Conservation (phyloP, 2,797 vertebrate species). For the Cynopterus sphinx region DNA sequence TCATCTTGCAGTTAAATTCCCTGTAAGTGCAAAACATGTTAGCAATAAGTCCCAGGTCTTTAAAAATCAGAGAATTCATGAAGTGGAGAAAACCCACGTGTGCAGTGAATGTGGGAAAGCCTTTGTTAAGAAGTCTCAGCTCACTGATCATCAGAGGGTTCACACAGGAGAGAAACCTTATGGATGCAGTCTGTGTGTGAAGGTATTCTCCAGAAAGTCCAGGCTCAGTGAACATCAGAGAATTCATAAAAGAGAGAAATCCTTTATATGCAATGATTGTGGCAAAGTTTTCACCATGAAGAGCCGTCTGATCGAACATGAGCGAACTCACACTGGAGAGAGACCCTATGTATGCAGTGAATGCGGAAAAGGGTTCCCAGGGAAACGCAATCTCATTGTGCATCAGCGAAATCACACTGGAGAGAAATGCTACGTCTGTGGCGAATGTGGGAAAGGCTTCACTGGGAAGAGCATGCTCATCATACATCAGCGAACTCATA, state of each 20-base stretch:
- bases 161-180: constrained; percentile 76
- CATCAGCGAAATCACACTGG: constrained; percentile 76
- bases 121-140: constrained; percentile 64
- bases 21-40: not conserved
- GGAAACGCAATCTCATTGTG: constrained; percentile 70
- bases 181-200: constrained; percentile 56
- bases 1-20: constrained; percentile 59
- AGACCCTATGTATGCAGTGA: constrained; percentile 64
- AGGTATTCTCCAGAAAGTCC: constrained; percentile 67
- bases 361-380: constrained; percentile 71
- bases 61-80: constrained; percentile 12
- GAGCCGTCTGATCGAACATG: constrained; percentile 62
- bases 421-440: constrained; percentile 70
- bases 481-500: constrained; percentile 68
- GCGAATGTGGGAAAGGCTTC: constrained; percentile 69
- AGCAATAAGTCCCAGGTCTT: constrained; percentile 3
- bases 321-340: constrained; percentile 70
- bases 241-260: constrained; percentile 67
- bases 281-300: constrained; percentile 71
- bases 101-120: constrained; percentile 67
- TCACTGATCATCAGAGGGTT: constrained; percentile 63
- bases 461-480: constrained; percentile 55
- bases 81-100: constrained; percentile 49
- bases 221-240: constrained; percentile 71
- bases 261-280: constrained; percentile 55